These are phyloP conservation scores for Aspidoscelis tigris DNA, from an alignment of 2,113 vertebrate species.

Conservation along the genomic window DNA sequence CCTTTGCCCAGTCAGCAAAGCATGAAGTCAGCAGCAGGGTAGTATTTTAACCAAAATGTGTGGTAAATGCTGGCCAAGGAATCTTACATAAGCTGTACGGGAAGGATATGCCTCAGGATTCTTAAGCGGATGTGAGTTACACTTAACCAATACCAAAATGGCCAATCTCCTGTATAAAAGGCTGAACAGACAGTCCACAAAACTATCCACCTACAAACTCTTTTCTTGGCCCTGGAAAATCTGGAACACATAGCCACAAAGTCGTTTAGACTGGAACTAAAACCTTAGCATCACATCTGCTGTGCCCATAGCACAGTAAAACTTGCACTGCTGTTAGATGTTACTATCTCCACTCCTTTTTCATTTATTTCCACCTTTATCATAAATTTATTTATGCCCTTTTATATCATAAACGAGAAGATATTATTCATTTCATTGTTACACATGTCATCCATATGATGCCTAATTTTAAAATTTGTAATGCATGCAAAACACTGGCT, in stretches of 20 bases:
- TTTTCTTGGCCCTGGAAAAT: constrained; percentile 41
- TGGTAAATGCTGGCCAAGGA: background rate
- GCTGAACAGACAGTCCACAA: background rate
- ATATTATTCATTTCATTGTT: background rate
- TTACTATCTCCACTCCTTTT: constrained; percentile 66
- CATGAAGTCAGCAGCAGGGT: background rate
- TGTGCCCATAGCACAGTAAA: constrained; percentile 60
- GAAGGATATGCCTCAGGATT: background rate
- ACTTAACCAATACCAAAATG: background rate
- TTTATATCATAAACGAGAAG: constrained; percentile 8
- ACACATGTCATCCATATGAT: background rate
- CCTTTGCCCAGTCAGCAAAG: background rate
- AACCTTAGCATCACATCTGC: constrained; percentile 59
- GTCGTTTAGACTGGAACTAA: constrained; percentile 33
- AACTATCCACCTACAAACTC: background rate
- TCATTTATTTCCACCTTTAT: constrained; percentile 60
- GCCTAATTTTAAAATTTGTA: background rate
- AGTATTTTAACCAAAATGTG: rapidly evolving
- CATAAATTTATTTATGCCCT: constrained; percentile 12
- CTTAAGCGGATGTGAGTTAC: background rate
- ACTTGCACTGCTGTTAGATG: constrained; percentile 65
- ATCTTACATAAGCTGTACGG: background rate
- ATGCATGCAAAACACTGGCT: constrained; percentile 11
- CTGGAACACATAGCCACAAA: constrained; percentile 17
- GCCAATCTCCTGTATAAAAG: background rate